Base-by-base conservation (phyloP, 2,888 invertebrate genomes). In the Eurois occulta region DNA sequence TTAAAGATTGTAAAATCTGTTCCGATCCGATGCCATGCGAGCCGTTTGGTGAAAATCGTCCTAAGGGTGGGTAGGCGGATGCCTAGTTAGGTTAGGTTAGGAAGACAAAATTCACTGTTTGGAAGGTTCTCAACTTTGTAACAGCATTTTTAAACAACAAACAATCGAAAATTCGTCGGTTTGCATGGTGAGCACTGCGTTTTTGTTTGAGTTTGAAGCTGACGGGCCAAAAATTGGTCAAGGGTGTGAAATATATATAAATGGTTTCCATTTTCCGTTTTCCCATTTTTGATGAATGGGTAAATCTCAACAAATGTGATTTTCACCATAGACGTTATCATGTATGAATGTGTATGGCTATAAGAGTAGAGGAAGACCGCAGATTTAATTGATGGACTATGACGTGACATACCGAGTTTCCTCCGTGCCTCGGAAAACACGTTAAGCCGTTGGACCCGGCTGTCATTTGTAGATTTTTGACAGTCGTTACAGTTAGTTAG, bases 71-170 rank as follows among this genome's bases (percentile, higher is more conserved):
- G n/a, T n/a, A n/a, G n/a, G n/a, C n/a, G n/a, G n/a, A n/a, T n/a
- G n/a, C n/a, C n/a, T n/a, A n/a, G n/a, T n/a, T n/a, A n/a, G n/a
- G n/a, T n/a, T n/a, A n/a, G n/a, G n/a, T n/a, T n/a, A n/a, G n/a
- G n/a, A 43, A 32, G 32, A 58, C n/a, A 75, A 66, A 64, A 74
- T 72, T 73, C 70, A 55, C 71, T 66, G 77, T 66, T 79, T 68
- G 75, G 64, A 64, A 76, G 62, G 80, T 79, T 69, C 48, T 24
- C 38, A 85, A 82, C 65, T 69, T 73, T 10, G 41, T 66, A 77
- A 77, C 69, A 62, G 75, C 65, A 69, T 79, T 78, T 84, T 79
- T 76, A 72, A 83, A 85, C 71, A 77, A 79, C 79, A 85, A 85
- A 83, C 83, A 80, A 85, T 66, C 41, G 58, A 58, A 66, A 73